Conservation (phyloP, 2,888 invertebrate genomes). For the Agrilus biguttatus region DNA sequence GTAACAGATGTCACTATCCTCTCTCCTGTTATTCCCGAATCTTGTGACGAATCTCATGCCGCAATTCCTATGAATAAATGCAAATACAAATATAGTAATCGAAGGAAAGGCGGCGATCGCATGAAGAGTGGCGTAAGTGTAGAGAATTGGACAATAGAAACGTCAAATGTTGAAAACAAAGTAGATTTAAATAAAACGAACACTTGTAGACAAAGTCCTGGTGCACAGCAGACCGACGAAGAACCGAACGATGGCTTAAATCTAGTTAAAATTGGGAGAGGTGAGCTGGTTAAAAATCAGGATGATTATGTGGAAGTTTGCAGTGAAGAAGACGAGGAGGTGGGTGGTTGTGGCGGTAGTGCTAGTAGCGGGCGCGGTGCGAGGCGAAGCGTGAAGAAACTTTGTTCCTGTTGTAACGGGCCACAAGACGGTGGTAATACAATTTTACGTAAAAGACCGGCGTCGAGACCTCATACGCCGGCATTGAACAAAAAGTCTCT, state of each 20-base stretch:
- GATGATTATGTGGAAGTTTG: constrained; percentile 21
- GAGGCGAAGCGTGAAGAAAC: constrained; percentile 25
- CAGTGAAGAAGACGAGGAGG: constrained; percentile 19
- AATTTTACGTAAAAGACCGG: constrained; percentile 20
- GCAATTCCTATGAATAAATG: constrained; percentile 24
- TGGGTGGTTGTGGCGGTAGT: constrained; percentile 23
- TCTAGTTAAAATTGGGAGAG: constrained; percentile 23
- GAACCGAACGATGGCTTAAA: constrained; percentile 19
- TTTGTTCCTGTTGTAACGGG: constrained; percentile 29
- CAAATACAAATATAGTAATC: constrained; percentile 30
- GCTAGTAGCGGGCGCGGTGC: constrained; percentile 24
- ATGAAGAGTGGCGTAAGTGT: constrained; percentile 12
- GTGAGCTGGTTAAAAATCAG: constrained; percentile 16
- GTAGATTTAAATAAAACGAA: constrained; percentile 19
- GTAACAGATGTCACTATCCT: constrained; percentile 31
- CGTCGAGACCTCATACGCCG: constrained; percentile 23
- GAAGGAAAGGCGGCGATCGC: constrained; percentile 24
- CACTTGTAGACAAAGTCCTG: constrained; percentile 16
- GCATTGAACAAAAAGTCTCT: constrained; percentile 28
- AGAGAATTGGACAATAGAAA: constrained; percentile 17
- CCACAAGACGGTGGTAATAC: constrained; percentile 12
- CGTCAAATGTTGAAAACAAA: constrained; percentile 28
- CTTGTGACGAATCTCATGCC: constrained; percentile 20
- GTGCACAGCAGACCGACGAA: constrained; percentile 16
- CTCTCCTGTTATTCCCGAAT: constrained; percentile 28